phyloP scores from a whole-genome alignment of 2,888 invertebrate species.

The Patella ulyssiponensis region DNA sequence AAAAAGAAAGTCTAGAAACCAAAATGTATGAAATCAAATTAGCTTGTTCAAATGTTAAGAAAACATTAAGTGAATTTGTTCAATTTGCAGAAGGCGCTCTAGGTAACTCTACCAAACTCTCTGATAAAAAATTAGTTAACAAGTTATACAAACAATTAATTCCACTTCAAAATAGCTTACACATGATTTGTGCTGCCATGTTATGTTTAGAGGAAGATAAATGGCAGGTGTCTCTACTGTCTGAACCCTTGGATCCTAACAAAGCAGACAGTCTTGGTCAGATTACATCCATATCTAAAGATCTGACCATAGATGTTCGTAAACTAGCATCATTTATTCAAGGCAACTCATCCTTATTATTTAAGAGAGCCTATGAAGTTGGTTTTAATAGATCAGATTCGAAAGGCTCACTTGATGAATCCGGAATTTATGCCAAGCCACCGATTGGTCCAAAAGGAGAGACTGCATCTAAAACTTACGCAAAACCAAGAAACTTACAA shows the following conservation, averaged over 20 bases:
- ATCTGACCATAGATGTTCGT: conserved; percentile 89
- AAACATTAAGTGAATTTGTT: conserved; percentile 87
- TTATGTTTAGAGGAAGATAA: conserved; percentile 59
- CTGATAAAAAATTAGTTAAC: conserved; percentile 63
- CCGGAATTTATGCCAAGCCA: conserved; percentile 43
- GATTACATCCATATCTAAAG: conserved; percentile 87
- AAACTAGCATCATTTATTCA: conserved; percentile 91
- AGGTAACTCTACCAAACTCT: conserved; percentile 82
- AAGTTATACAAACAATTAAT: conserved; percentile 58
- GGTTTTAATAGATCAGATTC: conserved; percentile 31
- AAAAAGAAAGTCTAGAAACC: conserved; percentile 83
- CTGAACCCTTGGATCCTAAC: conserved; percentile 71
- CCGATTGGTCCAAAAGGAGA: conserved; percentile 51
- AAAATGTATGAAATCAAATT: conserved; percentile 87
- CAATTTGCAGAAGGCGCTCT: conserved; percentile 91
- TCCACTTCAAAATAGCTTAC: conserved; percentile 59
- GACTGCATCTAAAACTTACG: conserved; percentile 38
- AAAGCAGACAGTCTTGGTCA: conserved; percentile 88
- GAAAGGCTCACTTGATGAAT: conserved; percentile 17
- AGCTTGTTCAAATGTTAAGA: conserved; percentile 83
- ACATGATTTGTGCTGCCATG: conserved; percentile 52
- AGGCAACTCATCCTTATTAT: conserved; percentile 69
- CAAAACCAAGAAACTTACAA: conserved; percentile 76
- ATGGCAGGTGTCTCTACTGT: conserved; percentile 59
- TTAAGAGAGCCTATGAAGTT: conserved; percentile 55